phyloP scores from a whole-genome alignment of 2,797 vertebrate genomes.

The Centroberyx gerrardi region DNA sequence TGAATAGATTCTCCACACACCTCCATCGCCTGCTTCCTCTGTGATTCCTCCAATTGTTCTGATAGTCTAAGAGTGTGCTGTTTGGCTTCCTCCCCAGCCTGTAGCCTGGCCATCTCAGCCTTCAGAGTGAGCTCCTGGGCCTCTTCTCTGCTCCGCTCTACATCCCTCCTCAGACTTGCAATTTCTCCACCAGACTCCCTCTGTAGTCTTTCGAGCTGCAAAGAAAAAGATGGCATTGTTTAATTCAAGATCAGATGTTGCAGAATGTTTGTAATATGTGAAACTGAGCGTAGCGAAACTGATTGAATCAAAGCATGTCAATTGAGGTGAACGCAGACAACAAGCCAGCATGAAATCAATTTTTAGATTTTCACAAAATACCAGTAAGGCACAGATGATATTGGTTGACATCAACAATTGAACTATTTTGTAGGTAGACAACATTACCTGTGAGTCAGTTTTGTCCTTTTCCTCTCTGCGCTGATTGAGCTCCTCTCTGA shows the following conservation, averaged over 20 bases:
- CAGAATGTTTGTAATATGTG: not conserved
- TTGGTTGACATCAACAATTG: slow-evolving; percentile 31
- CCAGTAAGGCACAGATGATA: slow-evolving; percentile 37
- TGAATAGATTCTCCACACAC: slow-evolving; percentile 51
- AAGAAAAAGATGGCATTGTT: slow-evolving; percentile 16
- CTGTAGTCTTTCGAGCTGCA: slow-evolving; percentile 75
- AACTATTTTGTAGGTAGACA: slow-evolving; percentile 66
- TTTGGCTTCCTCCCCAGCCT: slow-evolving; percentile 69
- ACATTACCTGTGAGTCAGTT: slow-evolving; percentile 77
- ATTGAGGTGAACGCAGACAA: not conserved
- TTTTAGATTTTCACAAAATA: slow-evolving; percentile 18
- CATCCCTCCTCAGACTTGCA: slow-evolving; percentile 64
- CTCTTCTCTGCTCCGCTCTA: slow-evolving; percentile 70
- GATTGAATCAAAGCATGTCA: slow-evolving; percentile 10
- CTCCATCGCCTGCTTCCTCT: slow-evolving; percentile 69
- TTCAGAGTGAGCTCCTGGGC: slow-evolving; percentile 59
- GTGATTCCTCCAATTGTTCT: slow-evolving; percentile 66
- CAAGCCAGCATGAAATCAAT: slow-evolving; percentile 9
- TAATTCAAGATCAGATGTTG: slow-evolving; percentile 17
- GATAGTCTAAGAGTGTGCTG: slow-evolving; percentile 61
- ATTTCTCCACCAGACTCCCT: slow-evolving; percentile 71
- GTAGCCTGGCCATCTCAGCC: slow-evolving; percentile 64
- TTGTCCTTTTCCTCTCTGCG: slow-evolving; percentile 69
- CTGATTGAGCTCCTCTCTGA: slow-evolving; percentile 67
- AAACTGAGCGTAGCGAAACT: slow-evolving; percentile 6